These are phyloP conservation scores for Daphoenositta chrysoptera DNA, from an alignment of 2,113 vertebrate species.

Conservation along the genomic window DNA sequence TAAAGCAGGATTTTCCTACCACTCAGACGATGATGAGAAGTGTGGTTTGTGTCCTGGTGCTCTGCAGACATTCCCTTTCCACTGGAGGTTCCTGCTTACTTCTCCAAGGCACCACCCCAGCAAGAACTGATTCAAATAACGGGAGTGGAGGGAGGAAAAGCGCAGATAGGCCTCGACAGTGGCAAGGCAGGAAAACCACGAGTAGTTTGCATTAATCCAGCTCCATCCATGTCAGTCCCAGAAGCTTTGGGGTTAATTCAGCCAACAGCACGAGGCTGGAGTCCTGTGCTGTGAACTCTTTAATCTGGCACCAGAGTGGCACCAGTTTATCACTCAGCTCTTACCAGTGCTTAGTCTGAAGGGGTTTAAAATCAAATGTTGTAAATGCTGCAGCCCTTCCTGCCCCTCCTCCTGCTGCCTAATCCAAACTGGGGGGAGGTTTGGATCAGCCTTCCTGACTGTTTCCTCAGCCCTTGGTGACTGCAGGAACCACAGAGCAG, in stretches of 20 bases:
- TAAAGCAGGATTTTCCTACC: conserved; percentile 19
- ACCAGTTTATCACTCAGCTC: background rate
- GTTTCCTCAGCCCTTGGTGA: background rate
- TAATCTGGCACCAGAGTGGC: background rate
- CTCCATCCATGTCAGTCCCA: background rate
- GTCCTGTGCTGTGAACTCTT: background rate
- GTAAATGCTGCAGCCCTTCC: background rate
- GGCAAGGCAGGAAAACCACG: background rate
- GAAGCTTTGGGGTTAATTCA: background rate
- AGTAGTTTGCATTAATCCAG: background rate
- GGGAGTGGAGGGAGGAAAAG: background rate
- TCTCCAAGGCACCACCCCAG: background rate
- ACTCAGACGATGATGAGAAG: background rate
- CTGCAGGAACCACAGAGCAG: background rate
- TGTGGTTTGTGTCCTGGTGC: background rate
- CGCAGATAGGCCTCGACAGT: background rate
- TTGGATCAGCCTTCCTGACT: background rate
- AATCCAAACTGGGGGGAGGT: background rate
- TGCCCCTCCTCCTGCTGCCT: background rate
- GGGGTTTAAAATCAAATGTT: background rate
- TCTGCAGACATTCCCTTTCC: background rate
- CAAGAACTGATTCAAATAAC: background rate
- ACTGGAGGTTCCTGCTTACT: background rate
- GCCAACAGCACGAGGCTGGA: background rate
- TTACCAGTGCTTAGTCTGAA: background rate